A percentile compares a stretch with the other conserved stretches of the same genome.
These are phyloP conservation scores for Morbakka virulenta DNA, from an alignment of 30 jellyfish, hydroid and myxozoan species.

Conservation along the genomic window DNA sequence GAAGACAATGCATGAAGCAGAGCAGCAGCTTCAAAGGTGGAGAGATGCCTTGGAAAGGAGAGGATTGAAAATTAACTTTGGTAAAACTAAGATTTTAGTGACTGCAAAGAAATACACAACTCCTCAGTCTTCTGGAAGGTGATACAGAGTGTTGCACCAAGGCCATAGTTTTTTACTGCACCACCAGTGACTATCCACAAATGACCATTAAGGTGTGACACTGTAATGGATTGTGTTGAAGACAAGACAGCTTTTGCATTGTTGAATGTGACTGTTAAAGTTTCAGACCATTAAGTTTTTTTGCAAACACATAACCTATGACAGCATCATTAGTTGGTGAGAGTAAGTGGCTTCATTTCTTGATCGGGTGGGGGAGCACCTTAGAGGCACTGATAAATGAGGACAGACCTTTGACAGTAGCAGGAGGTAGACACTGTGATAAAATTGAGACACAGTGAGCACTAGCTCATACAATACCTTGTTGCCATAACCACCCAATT, in stretches of 20 bases:
- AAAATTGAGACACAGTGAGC: slow-evolving; percentile 45
- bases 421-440: slow-evolving; percentile 39
- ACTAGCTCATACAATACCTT: slow-evolving; percentile 38
- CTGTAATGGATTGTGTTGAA: slow-evolving; percentile 3
- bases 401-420: slow-evolving; percentile 36
- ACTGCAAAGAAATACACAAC: too few species aligned
- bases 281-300: neutral
- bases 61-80: too few species aligned
- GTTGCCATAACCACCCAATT: slow-evolving; percentile 63
- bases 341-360: slow-evolving; percentile 1
- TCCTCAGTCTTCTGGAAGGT: too few species aligned
- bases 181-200: slow-evolving; percentile 59
- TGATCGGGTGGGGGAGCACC: slow-evolving; percentile 32
- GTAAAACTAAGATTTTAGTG: too few species aligned
- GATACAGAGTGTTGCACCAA: slow-evolving; percentile 51
- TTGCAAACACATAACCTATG: slow-evolving; percentile 22
- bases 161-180: slow-evolving; percentile 22
- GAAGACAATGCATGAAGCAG: too few species aligned
- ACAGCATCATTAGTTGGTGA: slow-evolving; percentile 26
- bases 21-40: too few species aligned
- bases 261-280: too few species aligned
- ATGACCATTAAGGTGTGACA: slow-evolving; percentile 29
- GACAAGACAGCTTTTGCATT: too few species aligned
- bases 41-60: too few species aligned
- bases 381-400: slow-evolving; percentile 52